phyloP scores from a whole-genome alignment of 2,888 invertebrate genomes.

The Congeria kusceri region DNA sequence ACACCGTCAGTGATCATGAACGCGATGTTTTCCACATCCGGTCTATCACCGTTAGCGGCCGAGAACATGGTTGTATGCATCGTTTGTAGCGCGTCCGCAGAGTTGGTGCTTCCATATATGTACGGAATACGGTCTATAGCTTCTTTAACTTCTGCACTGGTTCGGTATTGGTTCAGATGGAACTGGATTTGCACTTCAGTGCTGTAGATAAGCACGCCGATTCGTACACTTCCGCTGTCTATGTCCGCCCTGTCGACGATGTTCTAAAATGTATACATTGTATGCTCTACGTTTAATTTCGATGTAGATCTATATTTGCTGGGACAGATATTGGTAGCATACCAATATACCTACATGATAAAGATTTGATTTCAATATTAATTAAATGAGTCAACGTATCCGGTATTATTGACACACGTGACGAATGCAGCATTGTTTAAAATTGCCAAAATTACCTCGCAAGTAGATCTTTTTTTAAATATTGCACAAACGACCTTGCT shows the following conservation, averaged over 20 bases:
- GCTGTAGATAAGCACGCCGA: slow-evolving; percentile 70
- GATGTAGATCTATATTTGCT: too few species aligned
- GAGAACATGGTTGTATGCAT: slow-evolving; percentile 75
- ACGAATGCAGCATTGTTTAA: too few species aligned
- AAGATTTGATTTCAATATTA: too few species aligned
- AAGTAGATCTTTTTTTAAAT: too few species aligned
- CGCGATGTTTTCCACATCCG: slow-evolving; percentile 71
- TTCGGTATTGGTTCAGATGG: slow-evolving; percentile 65
- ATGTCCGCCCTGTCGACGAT: slow-evolving; percentile 58
- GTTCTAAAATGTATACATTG: slow-evolving; percentile 13
- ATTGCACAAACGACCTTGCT: too few species aligned
- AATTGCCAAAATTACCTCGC: too few species aligned
- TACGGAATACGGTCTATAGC: slow-evolving; percentile 73
- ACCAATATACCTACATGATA: too few species aligned
- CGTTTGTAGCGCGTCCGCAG: slow-evolving; percentile 76
- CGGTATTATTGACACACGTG: too few species aligned
- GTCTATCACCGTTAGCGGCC: slow-evolving; percentile 74
- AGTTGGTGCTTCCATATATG: slow-evolving; percentile 79
- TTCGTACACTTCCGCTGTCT: slow-evolving; percentile 66
- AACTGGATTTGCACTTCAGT: slow-evolving; percentile 60
- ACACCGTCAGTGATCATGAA: slow-evolving; percentile 80
- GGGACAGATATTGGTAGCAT: too few species aligned
- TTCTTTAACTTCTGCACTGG: slow-evolving; percentile 63
- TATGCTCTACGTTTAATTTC: too few species aligned
- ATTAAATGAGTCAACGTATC: too few species aligned